phyloP scores from a whole-genome alignment of 1,140 invertebrate genomes.

The Procambarus virginalis region DNA sequence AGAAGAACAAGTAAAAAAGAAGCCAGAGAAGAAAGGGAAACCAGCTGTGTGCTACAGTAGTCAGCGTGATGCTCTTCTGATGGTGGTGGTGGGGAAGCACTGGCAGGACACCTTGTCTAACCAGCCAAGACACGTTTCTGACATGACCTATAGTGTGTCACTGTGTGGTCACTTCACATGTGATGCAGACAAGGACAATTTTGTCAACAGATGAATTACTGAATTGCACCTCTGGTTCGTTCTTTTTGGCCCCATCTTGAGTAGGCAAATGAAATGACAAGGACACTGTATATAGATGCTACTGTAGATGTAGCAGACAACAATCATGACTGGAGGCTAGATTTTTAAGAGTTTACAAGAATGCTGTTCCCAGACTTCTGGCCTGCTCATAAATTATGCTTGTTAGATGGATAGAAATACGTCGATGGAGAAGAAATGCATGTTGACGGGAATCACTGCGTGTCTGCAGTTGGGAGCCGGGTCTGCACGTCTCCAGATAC shows the following conservation, averaged over 20 bases:
- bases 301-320: conserved; percentile 71
- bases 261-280: conserved; percentile 64
- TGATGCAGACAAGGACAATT: conserved; percentile 71
- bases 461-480: conserved; percentile 73
- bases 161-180: conserved; percentile 71
- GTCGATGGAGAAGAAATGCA: conserved; percentile 71
- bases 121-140: conserved; percentile 68
- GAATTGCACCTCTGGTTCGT: conserved; percentile 70
- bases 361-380: conserved; percentile 70
- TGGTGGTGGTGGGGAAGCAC: conserved; percentile 58
- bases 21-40: too few species aligned
- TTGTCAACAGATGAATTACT: conserved; percentile 70
- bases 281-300: conserved; percentile 72
- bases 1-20: too few species aligned
- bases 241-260: conserved; percentile 60
- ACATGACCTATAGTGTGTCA: conserved; percentile 69
- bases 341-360: conserved; percentile 72
- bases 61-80: conserved; percentile 71
- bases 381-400: conserved; percentile 71
- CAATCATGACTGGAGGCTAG: conserved; percentile 72
- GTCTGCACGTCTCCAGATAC: conserved; percentile 70
- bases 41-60: conserved; percentile 72
- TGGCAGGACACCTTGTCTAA: conserved; percentile 67
- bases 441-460: conserved; percentile 72
- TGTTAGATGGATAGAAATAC: conserved; percentile 71